Percentiles rank a stretch among this genome's conserved stretches.
These are phyloP conservation scores for Leucania comma DNA, from an alignment of 2,888 invertebrate species.

Conservation along the genomic window DNA sequence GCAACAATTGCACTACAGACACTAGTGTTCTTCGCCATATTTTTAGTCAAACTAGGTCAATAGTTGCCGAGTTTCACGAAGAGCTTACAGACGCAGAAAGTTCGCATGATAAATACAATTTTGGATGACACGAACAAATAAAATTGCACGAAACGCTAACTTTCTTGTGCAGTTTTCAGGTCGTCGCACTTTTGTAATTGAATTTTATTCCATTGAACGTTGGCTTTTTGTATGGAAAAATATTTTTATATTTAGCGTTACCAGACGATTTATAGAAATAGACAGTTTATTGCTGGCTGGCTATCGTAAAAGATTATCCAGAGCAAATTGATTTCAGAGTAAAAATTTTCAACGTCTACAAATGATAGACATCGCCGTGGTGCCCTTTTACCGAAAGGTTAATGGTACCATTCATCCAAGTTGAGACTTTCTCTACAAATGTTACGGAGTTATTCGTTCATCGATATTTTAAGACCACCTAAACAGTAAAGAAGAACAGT, in stretches of 20 bases:
- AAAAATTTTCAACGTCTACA: constrained; percentile 23
- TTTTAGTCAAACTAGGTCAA: constrained; percentile 72
- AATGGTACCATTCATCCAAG: not conserved
- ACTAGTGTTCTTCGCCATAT: constrained; percentile 61
- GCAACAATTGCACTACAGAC: constrained; percentile 59
- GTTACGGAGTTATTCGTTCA: not conserved
- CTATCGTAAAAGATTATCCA: constrained; percentile 13
- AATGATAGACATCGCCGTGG: constrained; percentile 2
- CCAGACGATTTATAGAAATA: constrained; percentile 32
- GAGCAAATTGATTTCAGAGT: constrained; percentile 20
- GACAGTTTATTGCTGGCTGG: constrained; percentile 15
- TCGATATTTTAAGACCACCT: not conserved
- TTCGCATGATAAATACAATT: constrained; percentile 47
- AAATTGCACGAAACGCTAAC: constrained; percentile 47
- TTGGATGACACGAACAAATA: constrained; percentile 33
- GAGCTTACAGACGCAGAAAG: constrained; percentile 51
- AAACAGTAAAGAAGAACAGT: no score
- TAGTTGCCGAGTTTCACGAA: constrained; percentile 47
- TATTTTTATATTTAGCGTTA: constrained; percentile 10
- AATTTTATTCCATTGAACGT: constrained; percentile 30
- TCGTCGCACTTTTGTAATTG: constrained; percentile 50
- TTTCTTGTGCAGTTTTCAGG: constrained; percentile 56
- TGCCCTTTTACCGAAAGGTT: constrained; percentile 23
- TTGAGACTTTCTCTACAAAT: constrained; percentile 17
- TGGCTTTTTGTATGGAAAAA: constrained; percentile 5